Base-by-base conservation (phyloP, 2,113 vertebrate genomes). In the Sebastes fasciatus region DNA sequence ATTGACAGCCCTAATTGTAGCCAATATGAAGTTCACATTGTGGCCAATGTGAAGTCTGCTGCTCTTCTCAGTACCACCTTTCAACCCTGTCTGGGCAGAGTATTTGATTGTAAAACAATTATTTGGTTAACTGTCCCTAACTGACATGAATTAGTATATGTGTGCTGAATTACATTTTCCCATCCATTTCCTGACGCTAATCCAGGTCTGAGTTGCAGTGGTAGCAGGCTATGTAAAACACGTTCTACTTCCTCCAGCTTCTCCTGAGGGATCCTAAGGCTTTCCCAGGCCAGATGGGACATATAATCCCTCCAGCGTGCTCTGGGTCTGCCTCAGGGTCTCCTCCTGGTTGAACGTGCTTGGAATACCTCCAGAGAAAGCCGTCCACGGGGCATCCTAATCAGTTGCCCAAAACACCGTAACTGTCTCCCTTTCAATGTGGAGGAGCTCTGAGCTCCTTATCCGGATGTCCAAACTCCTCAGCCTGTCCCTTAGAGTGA, bases 201-300 rank as follows among this genome's bases (percentile, higher is more conserved):
- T 66, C 14, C 13, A 45, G n/a, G 14, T 40, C 45, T 21, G 34
- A 34, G 34, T 34, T 34, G 34, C 7, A 14, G 40, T 23, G 17
- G 10, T 51, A 23, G 13, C 42, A 65, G n/a, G 5, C 45, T 17
- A 45, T 21, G 26, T 12, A 34, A 58, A n/a, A 45, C 0, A 2
- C 10, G 8, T 48, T 58, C 19, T 65, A 19, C 4, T 40, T 58
- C 54, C 34, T 43, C 11, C 6, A 72, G 55, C 2, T 46, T 43
- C 49, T 57, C 43, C 26, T 62, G 19, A 17, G 42, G 16, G 6
- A 62, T 40, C 21, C 17, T 23, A 51, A n/a, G 49, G 23, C 21
- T 40, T 58, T 81, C 42, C 21, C 34, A 14, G 12, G 54, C 60
- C 72, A 86, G 61, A 66, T 49, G 51, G 23, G 77, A 55, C n/a